Evolutionary conservation across 2,797 vertebrate genomes (phyloP).

Genomic region (Aldrovandia affinis): DNA sequence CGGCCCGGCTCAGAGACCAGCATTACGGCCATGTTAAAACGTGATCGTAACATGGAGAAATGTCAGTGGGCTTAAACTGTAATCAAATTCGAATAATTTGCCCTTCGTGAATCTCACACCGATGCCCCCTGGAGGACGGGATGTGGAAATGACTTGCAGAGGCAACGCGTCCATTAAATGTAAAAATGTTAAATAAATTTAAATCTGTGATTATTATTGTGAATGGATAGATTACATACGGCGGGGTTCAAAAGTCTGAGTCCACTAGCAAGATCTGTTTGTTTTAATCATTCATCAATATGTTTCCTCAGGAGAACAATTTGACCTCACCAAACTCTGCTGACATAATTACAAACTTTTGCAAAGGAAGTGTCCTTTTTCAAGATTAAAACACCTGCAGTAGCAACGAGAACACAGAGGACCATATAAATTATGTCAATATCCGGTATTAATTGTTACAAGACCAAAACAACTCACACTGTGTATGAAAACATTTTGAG

Average conservation of each 20-base stretch:
- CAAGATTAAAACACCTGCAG: no score
- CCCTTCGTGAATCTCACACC: constrained; percentile 31
- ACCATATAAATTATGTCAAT: no score
- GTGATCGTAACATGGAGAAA: constrained; percentile 46
- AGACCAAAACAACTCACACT: no score
- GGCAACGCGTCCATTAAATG: constrained; percentile 8
- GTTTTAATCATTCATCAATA: no score
- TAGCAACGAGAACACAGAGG: no score
- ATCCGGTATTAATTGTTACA: no score
- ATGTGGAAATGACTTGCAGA: constrained; percentile 35
- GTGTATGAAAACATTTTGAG: no score
- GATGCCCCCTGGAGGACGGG: constrained; percentile 37
- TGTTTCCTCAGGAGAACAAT: no score
- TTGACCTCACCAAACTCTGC: no score
- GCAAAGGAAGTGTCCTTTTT: no score
- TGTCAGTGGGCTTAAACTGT: constrained; percentile 50
- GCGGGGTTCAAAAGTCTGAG: neutral
- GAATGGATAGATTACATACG: neutral
- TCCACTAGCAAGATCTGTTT: no score
- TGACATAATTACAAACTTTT: no score
- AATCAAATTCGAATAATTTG: constrained; percentile 55
- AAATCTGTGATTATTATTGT: constrained; percentile 19
- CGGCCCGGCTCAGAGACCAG: constrained; percentile 41
- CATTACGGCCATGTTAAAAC: constrained; percentile 48
- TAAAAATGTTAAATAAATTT: neutral